A percentile compares a stretch with the other conserved stretches of the same genome.
These are phyloP conservation scores for Cichlasoma orientale DNA, from an alignment of 2,797 vertebrate genomes.

Conservation along the genomic window DNA sequence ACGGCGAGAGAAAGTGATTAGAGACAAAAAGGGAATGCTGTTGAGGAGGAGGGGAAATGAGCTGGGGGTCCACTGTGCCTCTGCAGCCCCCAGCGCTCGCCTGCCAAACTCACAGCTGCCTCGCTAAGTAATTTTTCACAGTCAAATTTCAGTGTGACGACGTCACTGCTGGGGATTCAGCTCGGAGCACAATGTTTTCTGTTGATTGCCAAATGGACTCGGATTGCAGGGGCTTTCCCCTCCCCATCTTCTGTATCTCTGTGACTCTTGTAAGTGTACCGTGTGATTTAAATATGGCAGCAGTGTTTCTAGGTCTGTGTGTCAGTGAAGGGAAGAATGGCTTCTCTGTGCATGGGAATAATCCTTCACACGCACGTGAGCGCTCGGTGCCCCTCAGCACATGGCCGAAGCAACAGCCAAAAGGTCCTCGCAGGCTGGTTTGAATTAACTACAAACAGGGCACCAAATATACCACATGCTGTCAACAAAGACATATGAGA, in stretches of 20 bases:
- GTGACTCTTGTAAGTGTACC: constrained; percentile 40
- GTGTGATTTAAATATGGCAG: constrained; percentile 60
- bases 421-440: constrained; percentile 39
- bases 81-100: constrained; percentile 45
- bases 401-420: constrained; percentile 9
- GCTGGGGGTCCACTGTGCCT: constrained; percentile 32
- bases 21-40: constrained; percentile 35
- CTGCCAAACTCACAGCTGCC: constrained; percentile 80
- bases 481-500: constrained; percentile 27
- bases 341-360: constrained; percentile 57
- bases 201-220: constrained; percentile 74
- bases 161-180: constrained; percentile 73
- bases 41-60: constrained; percentile 18
- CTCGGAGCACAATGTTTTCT: constrained; percentile 71
- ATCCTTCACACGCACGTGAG: constrained; percentile 33
- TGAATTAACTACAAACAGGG: constrained; percentile 42
- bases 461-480: constrained; percentile 27
- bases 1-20: constrained; percentile 39
- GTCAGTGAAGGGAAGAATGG: constrained; percentile 74
- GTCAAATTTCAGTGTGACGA: constrained; percentile 72
- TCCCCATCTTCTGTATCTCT: constrained; percentile 10
- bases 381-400: constrained; percentile 24
- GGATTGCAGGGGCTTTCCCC: constrained; percentile 48
- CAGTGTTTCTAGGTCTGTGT: constrained; percentile 80
- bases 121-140: constrained; percentile 67